A percentile compares a stretch with the other conserved stretches of the same genome.
Evolutionary conservation across 2,888 invertebrate genomes (phyloP).

Genomic region (Rapana venosa): DNA sequence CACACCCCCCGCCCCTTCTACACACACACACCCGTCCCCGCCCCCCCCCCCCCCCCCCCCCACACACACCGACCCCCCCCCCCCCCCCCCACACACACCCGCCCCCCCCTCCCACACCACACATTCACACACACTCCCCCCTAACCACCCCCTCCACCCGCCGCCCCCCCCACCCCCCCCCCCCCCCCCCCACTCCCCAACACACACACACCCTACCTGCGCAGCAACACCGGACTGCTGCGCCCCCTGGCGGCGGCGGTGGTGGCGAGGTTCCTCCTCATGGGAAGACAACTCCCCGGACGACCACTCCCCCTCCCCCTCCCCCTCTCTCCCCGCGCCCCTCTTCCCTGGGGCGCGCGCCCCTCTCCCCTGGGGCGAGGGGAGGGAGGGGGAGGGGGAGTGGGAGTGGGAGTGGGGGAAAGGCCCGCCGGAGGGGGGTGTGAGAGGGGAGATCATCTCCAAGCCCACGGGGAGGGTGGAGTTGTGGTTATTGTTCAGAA

Average conservation of each 20-base stretch:
- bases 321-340: conserved; percentile 22
- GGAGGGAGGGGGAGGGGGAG: background rate
- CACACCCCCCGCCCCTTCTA: no score
- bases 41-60: no score
- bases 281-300: conserved; percentile 89
- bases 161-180: background rate
- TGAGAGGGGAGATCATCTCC: conserved; percentile 67
- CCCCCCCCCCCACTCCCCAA: background rate
- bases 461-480: conserved; percentile 67
- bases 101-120: no score
- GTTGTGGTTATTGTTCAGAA: conserved; percentile 50
- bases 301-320: conserved; percentile 85
- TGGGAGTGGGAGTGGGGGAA: conserved; percentile 38
- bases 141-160: background rate
- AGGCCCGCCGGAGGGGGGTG: conserved; percentile 57
- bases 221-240: no score
- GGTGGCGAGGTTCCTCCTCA: conserved; percentile 56
- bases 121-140: background rate
- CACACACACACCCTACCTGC: no score
- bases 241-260: no score
- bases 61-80: no score
- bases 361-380: background rate
- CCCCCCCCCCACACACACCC: no score
- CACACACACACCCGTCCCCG: no score
- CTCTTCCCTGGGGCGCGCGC: background rate